Evolutionary conservation across 2,888 invertebrate species (phyloP).

Genomic region (Drosophila borealis): DNA sequence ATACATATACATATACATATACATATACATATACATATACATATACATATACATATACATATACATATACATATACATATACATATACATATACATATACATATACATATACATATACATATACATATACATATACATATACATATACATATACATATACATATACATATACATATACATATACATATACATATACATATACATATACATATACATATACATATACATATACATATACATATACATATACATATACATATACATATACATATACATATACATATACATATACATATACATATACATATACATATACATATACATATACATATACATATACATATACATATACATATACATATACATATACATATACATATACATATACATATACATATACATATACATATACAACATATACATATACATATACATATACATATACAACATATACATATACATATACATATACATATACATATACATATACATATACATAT

Average conservation of each 20-base stretch:
- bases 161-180: background rate
- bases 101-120: background rate
- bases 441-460: background rate
- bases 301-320: background rate
- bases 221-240: background rate
- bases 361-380: background rate
- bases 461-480: background rate
- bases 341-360: background rate
- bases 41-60: background rate
- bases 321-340: background rate
- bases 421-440: background rate
- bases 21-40: background rate
- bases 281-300: background rate
- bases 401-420: background rate
- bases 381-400: background rate
- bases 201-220: background rate
- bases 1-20: background rate
- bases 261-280: background rate
- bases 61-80: background rate
- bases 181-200: background rate
- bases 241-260: background rate
- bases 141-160: background rate
- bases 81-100: background rate
- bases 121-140: background rate
- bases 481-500: background rate